Conservation (phyloP, 2,797 vertebrate species). For the Coracias cyanogaster region DNA sequence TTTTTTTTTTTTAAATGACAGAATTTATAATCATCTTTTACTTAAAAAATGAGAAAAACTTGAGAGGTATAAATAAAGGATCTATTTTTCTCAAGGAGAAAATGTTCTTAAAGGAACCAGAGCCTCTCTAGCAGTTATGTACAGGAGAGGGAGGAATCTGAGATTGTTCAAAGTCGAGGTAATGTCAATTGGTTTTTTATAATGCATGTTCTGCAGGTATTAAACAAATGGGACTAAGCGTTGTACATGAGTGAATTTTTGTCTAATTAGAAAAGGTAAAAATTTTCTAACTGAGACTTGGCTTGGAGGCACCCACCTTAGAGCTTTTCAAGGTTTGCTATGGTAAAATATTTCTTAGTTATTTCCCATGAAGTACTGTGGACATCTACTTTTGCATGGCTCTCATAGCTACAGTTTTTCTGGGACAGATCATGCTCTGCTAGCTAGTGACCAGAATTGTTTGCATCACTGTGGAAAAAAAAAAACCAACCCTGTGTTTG, state of each 20-base stretch:
- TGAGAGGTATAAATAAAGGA: not conserved
- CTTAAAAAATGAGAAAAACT: not conserved
- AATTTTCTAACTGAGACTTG: not conserved
- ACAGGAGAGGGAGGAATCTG: not conserved
- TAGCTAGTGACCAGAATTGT: not conserved
- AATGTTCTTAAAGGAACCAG: not conserved
- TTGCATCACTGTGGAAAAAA: not conserved
- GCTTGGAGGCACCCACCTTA: not conserved
- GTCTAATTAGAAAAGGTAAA: not conserved
- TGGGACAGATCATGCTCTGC: not conserved
- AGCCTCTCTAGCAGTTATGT: not conserved
- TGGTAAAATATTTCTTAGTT: not conserved
- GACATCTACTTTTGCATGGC: not conserved
- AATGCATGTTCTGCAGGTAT: not conserved
- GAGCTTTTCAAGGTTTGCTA: not conserved
- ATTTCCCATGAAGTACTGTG: not conserved
- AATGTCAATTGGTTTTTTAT: not conserved
- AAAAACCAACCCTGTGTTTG: not conserved
- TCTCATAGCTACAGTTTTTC: not conserved
- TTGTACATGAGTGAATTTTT: not conserved
- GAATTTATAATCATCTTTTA: not conserved
- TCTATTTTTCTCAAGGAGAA: not conserved
- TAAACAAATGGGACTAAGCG: not conserved
- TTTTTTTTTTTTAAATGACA: not conserved
- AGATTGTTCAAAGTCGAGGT: not conserved